Percentiles rank a stretch among this genome's conserved stretches.
These are phyloP conservation scores for Physocephala rufipes DNA, from an alignment of 2,888 invertebrate species.

Conservation along the genomic window DNA sequence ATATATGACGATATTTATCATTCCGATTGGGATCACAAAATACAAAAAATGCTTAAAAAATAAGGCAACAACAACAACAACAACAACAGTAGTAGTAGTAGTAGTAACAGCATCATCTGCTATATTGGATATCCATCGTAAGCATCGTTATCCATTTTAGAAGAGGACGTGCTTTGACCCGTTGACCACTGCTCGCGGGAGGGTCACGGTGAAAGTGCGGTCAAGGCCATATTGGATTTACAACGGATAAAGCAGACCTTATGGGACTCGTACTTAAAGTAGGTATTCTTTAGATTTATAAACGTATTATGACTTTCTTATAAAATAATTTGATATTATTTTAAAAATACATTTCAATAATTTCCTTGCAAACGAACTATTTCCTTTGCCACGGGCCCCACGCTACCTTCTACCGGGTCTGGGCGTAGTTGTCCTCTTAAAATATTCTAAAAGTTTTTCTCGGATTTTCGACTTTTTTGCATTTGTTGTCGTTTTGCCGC, in stretches of 20 bases:
- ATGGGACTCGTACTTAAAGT: too few relatives aligned
- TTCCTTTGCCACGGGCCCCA: too few relatives aligned
- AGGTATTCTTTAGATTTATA: too few relatives aligned
- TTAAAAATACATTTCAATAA: too few relatives aligned
- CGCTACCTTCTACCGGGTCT: too few relatives aligned
- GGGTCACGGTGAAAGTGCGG: not conserved
- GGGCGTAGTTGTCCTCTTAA: slow-evolving; percentile 35
- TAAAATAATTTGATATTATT: too few relatives aligned
- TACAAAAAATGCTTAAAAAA: slow-evolving; percentile 5
- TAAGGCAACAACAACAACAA: slow-evolving; percentile 23
- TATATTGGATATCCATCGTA: slow-evolving; percentile 36
- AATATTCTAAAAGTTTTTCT: slow-evolving; percentile 28
- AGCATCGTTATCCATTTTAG: not conserved
- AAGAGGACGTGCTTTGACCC: slow-evolving; percentile 44
- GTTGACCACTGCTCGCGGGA: slow-evolving; percentile 35
- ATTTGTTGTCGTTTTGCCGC: slow-evolving; percentile 8
- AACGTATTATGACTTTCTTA: too few relatives aligned
- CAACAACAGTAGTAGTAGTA: not conserved
- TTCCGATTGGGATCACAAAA: slow-evolving; percentile 25
- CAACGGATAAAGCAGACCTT: too few relatives aligned
- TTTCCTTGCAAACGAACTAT: too few relatives aligned
- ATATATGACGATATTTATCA: slow-evolving; percentile 49
- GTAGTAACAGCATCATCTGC: slow-evolving; percentile 44
- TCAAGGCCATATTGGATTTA: too few relatives aligned
- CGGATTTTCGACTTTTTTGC: not conserved